Evolutionary conservation across 1,140 invertebrate species (phyloP), one percentile per base, ranked within the genome.

Genomic region (Drosophila tsacasi): DNA sequence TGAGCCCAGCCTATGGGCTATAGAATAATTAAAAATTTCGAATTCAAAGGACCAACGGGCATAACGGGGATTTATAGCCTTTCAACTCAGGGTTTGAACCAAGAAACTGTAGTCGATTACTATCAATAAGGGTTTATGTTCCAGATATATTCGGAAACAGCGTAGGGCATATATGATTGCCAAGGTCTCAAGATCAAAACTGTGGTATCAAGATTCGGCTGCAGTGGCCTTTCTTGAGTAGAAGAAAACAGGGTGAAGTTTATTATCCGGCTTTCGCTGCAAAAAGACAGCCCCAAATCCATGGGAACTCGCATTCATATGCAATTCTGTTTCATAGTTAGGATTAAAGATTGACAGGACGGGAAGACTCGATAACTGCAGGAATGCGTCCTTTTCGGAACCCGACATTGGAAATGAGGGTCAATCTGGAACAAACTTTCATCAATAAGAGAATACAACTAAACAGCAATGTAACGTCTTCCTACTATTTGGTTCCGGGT

Each of bases 51-150:
- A 46, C 42, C 30, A 30, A 30, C 30, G 30, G 30, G 2, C 30
- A 2, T 10, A 10, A 5, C 30, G 30, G 0, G 49, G 54, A 49
- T 44, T 69, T n/a, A 60, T 50, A 6, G 9, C 19, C 23, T 55
- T 64, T 10, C 39, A 42, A 40, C 23, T 62, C 4, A 69, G 19
- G 2, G 65, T 75, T 21, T 61, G 35, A 39, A 55, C 40, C 21
- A 57, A 12, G 5, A 42, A 55, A 65, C 13, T 27, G 1, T 25
- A 47, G 19, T 55, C 50, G n/a, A n/a, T 65, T 19, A 72, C 25
- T 37, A 72, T 57, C 10, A 15, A 19, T 49, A 64, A 72, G 49
- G 40, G 32, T 8, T 40, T 72, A 8, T 58, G 40, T 27, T 47
- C 68, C 8, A 46, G 7, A 13, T 46, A 23, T 46, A 23, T 46